Evolutionary conservation across 1,140 invertebrate species (phyloP).

Genomic region (Sarcophaga bullata): DNA sequence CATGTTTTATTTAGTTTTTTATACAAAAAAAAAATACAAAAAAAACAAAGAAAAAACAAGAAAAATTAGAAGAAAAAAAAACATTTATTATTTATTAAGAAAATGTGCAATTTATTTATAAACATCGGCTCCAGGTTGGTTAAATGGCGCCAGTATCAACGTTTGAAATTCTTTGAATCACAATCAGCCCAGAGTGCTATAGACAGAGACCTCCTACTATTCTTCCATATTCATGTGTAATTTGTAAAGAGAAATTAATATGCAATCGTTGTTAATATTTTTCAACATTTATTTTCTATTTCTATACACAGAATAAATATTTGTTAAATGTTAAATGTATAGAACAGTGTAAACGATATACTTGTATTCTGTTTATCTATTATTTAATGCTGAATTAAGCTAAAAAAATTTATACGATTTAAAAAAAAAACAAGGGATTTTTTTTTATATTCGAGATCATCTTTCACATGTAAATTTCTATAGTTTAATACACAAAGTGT

Average conservation of each 20-base stretch:
- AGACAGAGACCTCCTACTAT: neutral
- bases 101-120: neutral
- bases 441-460: no score
- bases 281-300: neutral
- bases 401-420: no score
- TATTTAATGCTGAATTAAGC: neutral
- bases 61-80: no score
- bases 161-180: neutral
- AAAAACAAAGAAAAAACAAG: no score
- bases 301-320: neutral
- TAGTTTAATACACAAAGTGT: no score
- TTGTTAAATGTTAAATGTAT: no score
- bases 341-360: no score
- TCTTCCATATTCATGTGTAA: neutral
- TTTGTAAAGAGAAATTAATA: slow-evolving; percentile 23
- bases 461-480: no score
- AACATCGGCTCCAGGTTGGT: neutral
- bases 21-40: neutral
- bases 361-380: no score
- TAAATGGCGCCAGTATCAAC: neutral
- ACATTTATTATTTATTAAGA: neutral
- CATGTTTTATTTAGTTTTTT: neutral
- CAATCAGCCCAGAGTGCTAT: neutral
- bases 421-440: no score
- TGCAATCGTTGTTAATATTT: slow-evolving; percentile 21